Conservation (phyloP, 2,113 vertebrate genomes). For the Megaptera novaeangliae region DNA sequence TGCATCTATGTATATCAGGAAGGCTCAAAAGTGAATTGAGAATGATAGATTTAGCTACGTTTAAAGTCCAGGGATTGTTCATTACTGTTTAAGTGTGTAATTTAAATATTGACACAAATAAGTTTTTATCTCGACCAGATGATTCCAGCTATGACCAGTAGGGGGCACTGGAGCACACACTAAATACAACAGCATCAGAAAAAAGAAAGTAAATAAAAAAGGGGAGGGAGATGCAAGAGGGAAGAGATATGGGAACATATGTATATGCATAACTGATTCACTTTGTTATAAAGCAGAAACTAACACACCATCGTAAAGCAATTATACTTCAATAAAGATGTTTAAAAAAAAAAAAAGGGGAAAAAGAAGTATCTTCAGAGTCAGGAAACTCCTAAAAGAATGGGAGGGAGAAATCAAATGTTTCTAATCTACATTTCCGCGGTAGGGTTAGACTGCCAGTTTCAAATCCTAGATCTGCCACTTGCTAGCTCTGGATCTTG, state of each 20-base stretch:
- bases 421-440: not conserved
- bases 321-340: too few species aligned
- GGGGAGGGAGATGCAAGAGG: too few species aligned
- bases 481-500: not conserved
- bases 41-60: not conserved
- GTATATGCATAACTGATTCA: too few species aligned
- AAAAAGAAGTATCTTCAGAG: not conserved
- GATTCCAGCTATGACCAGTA: slow-evolving; percentile 12
- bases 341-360: too few species aligned
- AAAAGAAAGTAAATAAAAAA: not conserved
- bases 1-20: not conserved
- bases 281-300: too few species aligned
- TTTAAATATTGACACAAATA: not conserved
- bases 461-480: not conserved
- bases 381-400: not conserved
- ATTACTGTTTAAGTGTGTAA: not conserved
- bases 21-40: not conserved
- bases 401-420: not conserved
- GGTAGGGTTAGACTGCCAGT: not conserved
- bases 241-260: too few species aligned
- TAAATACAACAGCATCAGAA: not conserved
- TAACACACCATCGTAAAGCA: too few species aligned
- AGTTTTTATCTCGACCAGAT: slow-evolving; percentile 8
- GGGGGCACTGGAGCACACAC: not conserved
- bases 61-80: not conserved